Evolutionary conservation across 1,140 invertebrate species (phyloP), one percentile per base, ranked within the genome.

Genomic region (Saxidomus purpurata): DNA sequence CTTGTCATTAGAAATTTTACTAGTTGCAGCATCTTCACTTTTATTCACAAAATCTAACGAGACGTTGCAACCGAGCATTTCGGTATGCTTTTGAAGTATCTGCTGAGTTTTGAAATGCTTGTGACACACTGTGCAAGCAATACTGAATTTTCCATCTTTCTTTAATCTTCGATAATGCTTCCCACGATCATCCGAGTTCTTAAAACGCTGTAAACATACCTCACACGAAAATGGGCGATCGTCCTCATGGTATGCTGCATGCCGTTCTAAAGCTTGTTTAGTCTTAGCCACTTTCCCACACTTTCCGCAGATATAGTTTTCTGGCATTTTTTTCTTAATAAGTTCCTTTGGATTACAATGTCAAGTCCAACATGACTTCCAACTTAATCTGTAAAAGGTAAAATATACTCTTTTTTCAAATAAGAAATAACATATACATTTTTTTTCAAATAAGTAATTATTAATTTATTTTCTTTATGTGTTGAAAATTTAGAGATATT

Each of bases 221-320:
- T 88, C 86, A 28, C 86, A 88, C 3, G 86, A 80, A 31, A 79
- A 88, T 1, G 86, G 86, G 0, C 86, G 76, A 11, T 80, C 86
- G 43, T 88, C 77, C 47, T 88, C 86, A 38, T 88, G 86, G 36
- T 88, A 88, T 0, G 86, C 86, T 31, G 86, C 86, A 71, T 88
- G 86, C 3, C 86, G 49, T 47, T 88, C 86, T 13, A 88, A 43
- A 9, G 86, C 86, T 40, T 88, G 86, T 40, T 81, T 88, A 2
- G 86, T 88, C 47, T 88, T 88, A 9, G 86, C 86, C 6, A 81
- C 86, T 31, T 88, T 88, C n/a, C 86, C 86, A 40, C 86, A 88
- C 47, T 88, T 88, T 4, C 31, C 59, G 28, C 86, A 88, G 19
- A 79, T 43, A 55, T 80, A 88, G 19, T 52, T 86, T 28, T 86